Percentiles rank a stretch among this genome's conserved stretches.
phyloP scores from a whole-genome alignment of 2,888 invertebrate species.

The Dynastes grantii region DNA sequence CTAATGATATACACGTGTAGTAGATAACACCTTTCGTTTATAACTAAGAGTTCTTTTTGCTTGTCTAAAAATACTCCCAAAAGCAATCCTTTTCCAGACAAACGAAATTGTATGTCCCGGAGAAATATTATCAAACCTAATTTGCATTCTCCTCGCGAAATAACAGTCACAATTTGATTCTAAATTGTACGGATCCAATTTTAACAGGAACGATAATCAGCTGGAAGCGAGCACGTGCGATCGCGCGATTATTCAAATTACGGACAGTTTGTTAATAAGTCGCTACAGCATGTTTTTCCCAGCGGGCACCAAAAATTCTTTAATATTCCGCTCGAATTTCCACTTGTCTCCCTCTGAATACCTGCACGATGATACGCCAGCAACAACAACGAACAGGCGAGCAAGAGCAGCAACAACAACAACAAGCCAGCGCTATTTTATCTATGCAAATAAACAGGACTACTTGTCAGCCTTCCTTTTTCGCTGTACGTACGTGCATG shows the following conservation, averaged over 20 bases:
- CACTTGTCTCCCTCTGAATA: conserved; percentile 21
- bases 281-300: conserved; percentile 34
- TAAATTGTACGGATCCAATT: conserved; percentile 35
- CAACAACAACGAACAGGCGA: conserved; percentile 13
- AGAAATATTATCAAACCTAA: background rate
- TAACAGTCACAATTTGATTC: conserved; percentile 27
- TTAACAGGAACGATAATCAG: conserved; percentile 40
- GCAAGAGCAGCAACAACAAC: background rate
- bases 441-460: conserved; percentile 37
- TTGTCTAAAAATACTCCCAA: no score
- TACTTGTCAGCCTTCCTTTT: conserved; percentile 28
- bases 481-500: conserved; percentile 31
- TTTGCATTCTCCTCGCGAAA: conserved; percentile 20
- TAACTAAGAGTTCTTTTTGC: no score
- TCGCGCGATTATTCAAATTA: conserved; percentile 44
- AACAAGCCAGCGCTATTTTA: conserved; percentile 19
- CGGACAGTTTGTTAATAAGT: conserved; percentile 40
- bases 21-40: no score
- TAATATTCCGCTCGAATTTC: conserved; percentile 40
- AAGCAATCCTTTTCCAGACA: no score
- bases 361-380: conserved; percentile 15
- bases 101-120: background rate
- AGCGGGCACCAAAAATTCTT: conserved; percentile 39
- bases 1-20: no score
- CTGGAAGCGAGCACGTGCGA: background rate